Conservation (phyloP, 2,888 invertebrate species). For the Drosophila birchii region DNA sequence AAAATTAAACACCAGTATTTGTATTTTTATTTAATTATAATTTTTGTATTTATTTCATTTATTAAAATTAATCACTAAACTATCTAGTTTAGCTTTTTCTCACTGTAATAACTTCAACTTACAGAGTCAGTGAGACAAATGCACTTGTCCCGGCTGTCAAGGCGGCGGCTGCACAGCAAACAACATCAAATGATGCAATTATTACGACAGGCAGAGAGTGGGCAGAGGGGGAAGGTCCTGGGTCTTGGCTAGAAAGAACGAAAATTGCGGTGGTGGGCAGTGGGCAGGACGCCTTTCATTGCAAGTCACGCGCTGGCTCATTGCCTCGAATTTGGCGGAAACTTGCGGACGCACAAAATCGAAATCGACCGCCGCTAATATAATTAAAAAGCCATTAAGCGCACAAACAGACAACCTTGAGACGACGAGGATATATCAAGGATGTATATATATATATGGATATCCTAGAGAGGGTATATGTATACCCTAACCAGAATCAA, state of each 20-base stretch:
- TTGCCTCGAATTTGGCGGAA: slow-evolving; percentile 26
- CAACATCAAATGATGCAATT: slow-evolving; percentile 77
- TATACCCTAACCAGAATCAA: slow-evolving; percentile 25
- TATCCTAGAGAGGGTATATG: not conserved
- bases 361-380: slow-evolving; percentile 71
- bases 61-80: not conserved
- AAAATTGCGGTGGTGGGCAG: not conserved
- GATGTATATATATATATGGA: not conserved
- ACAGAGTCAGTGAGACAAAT: slow-evolving; percentile 45
- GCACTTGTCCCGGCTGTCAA: slow-evolving; percentile 59
- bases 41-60: no score
- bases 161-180: slow-evolving; percentile 48
- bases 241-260: not conserved
- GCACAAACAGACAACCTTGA: slow-evolving; percentile 69
- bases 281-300: slow-evolving; percentile 2
- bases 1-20: no score
- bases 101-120: slow-evolving; percentile 3
- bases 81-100: not conserved
- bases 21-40: no score
- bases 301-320: slow-evolving; percentile 37
- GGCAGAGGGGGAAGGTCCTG: not conserved
- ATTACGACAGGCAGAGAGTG: slow-evolving; percentile 36
- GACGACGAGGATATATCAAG: slow-evolving; percentile 21
- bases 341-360: slow-evolving; percentile 50
- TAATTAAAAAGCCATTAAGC: slow-evolving; percentile 79